Base-by-base conservation (phyloP, 2,797 vertebrate species). In the Erithacus rubecula region DNA sequence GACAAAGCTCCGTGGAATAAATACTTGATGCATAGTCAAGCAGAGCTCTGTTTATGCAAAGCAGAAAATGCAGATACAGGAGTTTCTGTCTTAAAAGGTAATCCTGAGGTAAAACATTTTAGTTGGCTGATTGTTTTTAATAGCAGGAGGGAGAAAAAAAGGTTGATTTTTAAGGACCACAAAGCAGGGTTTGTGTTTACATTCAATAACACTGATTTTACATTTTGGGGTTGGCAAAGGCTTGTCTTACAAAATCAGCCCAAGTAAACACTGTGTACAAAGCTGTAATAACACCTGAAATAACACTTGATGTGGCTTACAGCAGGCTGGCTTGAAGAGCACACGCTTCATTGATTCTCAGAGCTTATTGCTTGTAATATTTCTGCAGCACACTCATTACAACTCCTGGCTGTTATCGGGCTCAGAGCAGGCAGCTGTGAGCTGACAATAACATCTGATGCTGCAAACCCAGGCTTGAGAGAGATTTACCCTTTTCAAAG, bases 211-310 rank as follows among this genome's bases (percentile, higher is more conserved):
- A 11, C 19, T 56, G 46, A 43, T 46, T 87, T 39, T 51, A 9
- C 67, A n/a, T 65, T 79, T 63, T 29, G 70, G 55, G 9, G 4
- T 4, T 65, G 74, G 52, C 23, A 58, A 24, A 65, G 22, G 4
- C 51, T 82, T 67, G 39, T 83, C 63, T 63, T 72, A 76, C 32
- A 79, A 76, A 91, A 79, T 46, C 76, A 89, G 24, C 22, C 63
- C 49, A 37, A 49, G 69, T 27, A 86, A 81, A 78, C 9, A 17
- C 44, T 88, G 65, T 4, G 1, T 55, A 17, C 32, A 46, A 70
- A 55, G 44, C 59, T 94, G 60, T 81, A 94, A 82, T 37, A 90
- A 88, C 44, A 94, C 76, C 69, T 90, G 87, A 76, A 94, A 72
- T 67, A 90, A 65, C 74, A 46, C n/a, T 69, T 59, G 47, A 21